Conservation (phyloP, 2,113 vertebrate species). For the Castor canadensis region DNA sequence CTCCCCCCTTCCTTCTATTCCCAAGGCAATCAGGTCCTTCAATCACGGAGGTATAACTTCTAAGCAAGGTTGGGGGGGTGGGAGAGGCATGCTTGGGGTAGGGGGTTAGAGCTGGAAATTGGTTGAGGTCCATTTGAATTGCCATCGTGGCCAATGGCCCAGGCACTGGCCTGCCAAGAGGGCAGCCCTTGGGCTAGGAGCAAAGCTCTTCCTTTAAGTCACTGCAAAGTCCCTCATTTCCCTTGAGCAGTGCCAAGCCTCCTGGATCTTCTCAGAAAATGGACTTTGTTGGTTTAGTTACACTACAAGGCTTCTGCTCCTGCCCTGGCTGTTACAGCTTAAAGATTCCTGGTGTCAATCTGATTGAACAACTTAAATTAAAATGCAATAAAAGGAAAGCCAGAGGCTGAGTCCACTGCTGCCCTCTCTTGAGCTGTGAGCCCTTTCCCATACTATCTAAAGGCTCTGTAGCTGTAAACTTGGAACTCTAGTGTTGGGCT, state of each 20-base stretch:
- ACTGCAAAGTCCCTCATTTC: not conserved
- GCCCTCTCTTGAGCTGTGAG: not conserved
- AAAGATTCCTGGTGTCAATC: constrained; percentile 63
- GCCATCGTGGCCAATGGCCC: not conserved
- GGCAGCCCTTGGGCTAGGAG: not conserved
- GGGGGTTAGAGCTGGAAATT: not conserved
- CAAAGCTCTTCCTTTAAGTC: not conserved
- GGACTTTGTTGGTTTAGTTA: constrained; percentile 75
- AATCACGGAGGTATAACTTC: not conserved
- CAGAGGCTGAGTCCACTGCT: not conserved
- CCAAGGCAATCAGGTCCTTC: not conserved
- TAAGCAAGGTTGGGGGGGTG: not conserved
- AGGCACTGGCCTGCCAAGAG: not conserved
- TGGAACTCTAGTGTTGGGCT: not conserved
- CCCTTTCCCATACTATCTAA: not conserved
- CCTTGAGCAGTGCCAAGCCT: not conserved
- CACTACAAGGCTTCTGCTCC: constrained; percentile 66
- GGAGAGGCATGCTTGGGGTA: not conserved
- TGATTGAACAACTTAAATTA: constrained; percentile 77
- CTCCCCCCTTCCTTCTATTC: not conserved
- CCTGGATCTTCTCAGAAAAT: constrained; percentile 41
- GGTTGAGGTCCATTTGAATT: not conserved
- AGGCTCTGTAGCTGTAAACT: not conserved
- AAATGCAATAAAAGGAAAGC: constrained; percentile 71
- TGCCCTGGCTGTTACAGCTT: constrained; percentile 53